Conservation (phyloP, 2,888 invertebrate genomes). For the Ellobium chinense region DNA sequence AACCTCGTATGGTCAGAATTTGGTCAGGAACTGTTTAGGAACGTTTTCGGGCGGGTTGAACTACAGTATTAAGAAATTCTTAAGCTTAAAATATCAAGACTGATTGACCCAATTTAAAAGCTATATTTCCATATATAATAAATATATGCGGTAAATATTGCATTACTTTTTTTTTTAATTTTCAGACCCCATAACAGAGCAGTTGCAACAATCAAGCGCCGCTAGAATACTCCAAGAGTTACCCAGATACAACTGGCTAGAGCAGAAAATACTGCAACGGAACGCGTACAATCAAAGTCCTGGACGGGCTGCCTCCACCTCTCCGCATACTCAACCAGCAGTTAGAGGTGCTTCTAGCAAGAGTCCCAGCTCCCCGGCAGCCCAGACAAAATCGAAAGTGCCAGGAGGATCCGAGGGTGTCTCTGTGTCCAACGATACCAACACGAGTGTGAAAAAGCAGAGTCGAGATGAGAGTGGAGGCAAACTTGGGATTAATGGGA, state of each 20-base stretch:
- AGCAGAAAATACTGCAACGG: slow-evolving; percentile 85
- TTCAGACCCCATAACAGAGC: slow-evolving; percentile 37
- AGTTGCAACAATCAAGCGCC: slow-evolving; percentile 44
- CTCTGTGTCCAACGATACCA: background rate
- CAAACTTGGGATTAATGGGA: background rate
- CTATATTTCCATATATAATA: too few relatives aligned
- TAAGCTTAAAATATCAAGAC: too few relatives aligned
- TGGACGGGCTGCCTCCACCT: background rate
- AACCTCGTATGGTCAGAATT: too few relatives aligned
- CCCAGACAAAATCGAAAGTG: background rate
- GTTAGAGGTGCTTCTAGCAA: slow-evolving; percentile 10
- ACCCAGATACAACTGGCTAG: slow-evolving; percentile 61
- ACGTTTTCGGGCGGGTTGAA: too few relatives aligned
- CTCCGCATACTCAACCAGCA: background rate
- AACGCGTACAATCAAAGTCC: slow-evolving; percentile 35
- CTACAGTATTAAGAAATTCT: too few relatives aligned
- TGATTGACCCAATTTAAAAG: too few relatives aligned
- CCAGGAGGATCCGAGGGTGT: background rate
- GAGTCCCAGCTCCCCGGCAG: background rate
- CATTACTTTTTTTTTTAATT: background rate
- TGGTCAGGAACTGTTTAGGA: too few relatives aligned
- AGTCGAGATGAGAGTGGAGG: background rate
- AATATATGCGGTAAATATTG: too few relatives aligned
- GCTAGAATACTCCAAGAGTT: slow-evolving; percentile 57
- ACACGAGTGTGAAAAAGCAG: background rate